Conservation (phyloP, 2,797 vertebrate genomes). For the Myotis vivesi region DNA sequence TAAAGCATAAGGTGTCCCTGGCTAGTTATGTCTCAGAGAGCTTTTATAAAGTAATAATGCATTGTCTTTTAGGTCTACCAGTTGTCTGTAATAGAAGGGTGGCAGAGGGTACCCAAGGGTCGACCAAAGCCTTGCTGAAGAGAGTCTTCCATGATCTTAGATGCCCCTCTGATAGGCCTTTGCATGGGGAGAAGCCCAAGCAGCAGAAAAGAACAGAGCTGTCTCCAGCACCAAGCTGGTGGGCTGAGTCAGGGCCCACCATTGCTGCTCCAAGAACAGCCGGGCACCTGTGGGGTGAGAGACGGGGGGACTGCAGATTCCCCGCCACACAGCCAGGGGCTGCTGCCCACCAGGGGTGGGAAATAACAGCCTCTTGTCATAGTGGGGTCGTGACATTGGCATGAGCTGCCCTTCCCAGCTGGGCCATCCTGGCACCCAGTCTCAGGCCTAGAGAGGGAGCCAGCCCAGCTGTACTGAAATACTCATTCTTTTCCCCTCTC, state of each 20-base stretch:
- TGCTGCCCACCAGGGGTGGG: background rate
- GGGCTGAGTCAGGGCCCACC: conserved; percentile 22
- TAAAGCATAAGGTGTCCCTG: background rate
- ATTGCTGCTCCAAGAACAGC: conserved; percentile 72
- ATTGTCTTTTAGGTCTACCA: background rate
- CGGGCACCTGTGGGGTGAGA: conserved; percentile 73
- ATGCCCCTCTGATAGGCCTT: background rate
- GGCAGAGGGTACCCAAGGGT: background rate
- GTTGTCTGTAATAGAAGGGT: background rate
- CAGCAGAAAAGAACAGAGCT: background rate
- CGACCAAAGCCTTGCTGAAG: background rate
- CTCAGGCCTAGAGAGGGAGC: conserved; percentile 65
- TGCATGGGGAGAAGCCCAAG: conserved; percentile 47
- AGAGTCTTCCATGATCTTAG: background rate
- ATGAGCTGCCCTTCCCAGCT: conserved; percentile 72
- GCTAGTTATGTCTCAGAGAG: background rate
- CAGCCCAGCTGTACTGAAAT: conserved; percentile 79
- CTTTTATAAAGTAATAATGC: background rate
- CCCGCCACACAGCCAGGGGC: conserved; percentile 74
- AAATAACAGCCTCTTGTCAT: conserved; percentile 56
- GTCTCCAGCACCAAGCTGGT: conserved; percentile 25
- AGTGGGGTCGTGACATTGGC: conserved; percentile 73
- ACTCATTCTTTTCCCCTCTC: conserved; percentile 66
- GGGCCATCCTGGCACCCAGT: conserved; percentile 68
- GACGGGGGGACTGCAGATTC: conserved; percentile 68